Percentiles rank a stretch among this genome's conserved stretches.
Evolutionary conservation across 2,888 invertebrate genomes (phyloP).

Genomic region (Lasius platythorax): DNA sequence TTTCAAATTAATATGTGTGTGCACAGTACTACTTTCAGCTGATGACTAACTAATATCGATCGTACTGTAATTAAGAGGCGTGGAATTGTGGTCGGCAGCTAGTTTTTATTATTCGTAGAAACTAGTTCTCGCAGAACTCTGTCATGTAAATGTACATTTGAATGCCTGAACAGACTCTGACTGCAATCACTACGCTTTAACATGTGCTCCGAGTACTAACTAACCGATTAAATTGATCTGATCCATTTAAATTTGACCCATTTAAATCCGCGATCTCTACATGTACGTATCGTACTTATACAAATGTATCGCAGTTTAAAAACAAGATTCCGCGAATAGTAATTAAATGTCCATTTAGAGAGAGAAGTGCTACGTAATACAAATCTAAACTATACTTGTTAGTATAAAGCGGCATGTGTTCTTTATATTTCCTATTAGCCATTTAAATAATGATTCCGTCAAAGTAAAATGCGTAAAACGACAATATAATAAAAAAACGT

Average conservation of each 20-base stretch:
- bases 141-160: background rate
- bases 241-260: conserved; percentile 10
- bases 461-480: background rate
- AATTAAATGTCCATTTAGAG: background rate
- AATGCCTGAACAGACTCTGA: background rate
- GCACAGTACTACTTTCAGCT: background rate
- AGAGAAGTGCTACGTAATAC: background rate
- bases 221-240: conserved; percentile 1
- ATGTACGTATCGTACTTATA: background rate
- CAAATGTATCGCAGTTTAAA: background rate
- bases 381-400: background rate
- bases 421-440: background rate
- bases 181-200: conserved; percentile 1
- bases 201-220: background rate
- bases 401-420: background rate
- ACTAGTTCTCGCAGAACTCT: conserved; percentile 22
- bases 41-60: conserved; percentile 32
- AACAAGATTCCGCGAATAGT: conserved; percentile 1
- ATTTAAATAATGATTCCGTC: background rate
- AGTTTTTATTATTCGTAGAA: conserved; percentile 38
- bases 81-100: conserved; percentile 8
- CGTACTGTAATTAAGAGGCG: conserved; percentile 29
- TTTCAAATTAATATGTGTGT: background rate
- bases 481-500: background rate
- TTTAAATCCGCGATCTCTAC: conserved; percentile 17